Conservation (phyloP, 2,113 vertebrate genomes). For the Mustela lutreola region DNA sequence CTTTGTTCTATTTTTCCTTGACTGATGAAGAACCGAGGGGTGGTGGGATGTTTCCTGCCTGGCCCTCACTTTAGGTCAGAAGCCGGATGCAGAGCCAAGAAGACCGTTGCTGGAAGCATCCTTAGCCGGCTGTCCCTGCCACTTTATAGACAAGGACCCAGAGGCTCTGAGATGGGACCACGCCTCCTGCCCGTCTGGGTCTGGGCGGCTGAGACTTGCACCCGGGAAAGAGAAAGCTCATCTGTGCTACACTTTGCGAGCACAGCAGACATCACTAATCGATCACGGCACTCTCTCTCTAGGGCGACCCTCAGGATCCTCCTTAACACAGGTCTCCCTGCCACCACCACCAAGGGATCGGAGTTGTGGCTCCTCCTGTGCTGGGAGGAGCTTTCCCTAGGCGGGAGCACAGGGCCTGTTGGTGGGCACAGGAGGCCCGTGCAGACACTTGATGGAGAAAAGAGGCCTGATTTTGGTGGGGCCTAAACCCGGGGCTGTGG, state of each 20-base stretch:
- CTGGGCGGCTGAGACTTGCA: not conserved
- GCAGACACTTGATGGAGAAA: not conserved
- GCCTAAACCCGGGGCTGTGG: not conserved
- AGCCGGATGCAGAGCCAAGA: not conserved
- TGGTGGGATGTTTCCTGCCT: not conserved
- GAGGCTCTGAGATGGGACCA: not conserved
- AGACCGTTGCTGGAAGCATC: not conserved
- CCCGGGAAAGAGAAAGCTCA: not conserved
- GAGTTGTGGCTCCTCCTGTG: not conserved
- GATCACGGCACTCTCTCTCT: rapidly evolving
- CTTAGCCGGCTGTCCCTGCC: too few species aligned
- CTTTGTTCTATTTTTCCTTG: not conserved
- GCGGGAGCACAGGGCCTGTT: not conserved
- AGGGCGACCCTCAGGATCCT: not conserved
- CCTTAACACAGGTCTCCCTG: not conserved
- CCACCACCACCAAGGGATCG: not conserved
- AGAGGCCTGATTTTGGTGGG: not conserved
- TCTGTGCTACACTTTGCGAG: rapidly evolving
- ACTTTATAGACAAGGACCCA: rapidly evolving
- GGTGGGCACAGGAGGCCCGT: too few species aligned
- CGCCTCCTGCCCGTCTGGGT: not conserved
- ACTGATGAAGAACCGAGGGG: not conserved
- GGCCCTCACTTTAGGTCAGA: not conserved
- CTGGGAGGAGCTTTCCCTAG: rapidly evolving
- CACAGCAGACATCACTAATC: not conserved